Base-by-base conservation (phyloP, 2,888 invertebrate species). In the Microctonus hyperodae region DNA sequence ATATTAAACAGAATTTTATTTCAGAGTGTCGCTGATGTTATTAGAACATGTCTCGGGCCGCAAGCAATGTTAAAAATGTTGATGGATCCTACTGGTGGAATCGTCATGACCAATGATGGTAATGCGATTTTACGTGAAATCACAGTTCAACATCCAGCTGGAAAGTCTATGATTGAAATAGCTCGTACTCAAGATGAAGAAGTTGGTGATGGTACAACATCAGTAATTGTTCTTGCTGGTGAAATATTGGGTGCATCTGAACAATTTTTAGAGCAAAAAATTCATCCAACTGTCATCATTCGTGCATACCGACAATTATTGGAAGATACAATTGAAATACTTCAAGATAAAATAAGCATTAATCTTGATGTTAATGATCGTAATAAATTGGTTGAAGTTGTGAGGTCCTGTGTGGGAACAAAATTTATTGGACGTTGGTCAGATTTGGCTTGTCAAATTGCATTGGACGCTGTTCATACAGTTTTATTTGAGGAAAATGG, bases 41-140 rank as follows among this genome's bases (percentile, higher is more conserved):
- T 99, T 76, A 90, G 99, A 88, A 99, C 99, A 89, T 98, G 98
- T 88, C 89, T 99, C 72, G 99, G 99, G 0, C 99, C 99, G 58
- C 93, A 96, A 85, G 97, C 99, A 59, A 99, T 99, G 99, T 87
- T 99, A 78, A 99, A 99, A 90, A 99, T 99, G 99, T 87, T 99
- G 83, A 98, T 99, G 98, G 98, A 99, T 82, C 99, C 99, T 0
- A 99, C 98, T 97, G 99, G 99, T 55, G 98, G 99, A 44, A 98
- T 99, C 78, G 98, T 99, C 1, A 97, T 99, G 95, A 99, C 99
- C 40, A 99, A 99, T 83, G 99, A 99, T 85, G 99, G 99, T 48
- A 99, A 99, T 85, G 98, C 98, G 44, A 99, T 99, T 80, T 89
- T 99, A 58, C 90, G 98, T 74, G 98, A 98, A 86, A 96, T 96